Evolutionary conservation across 2,113 vertebrate species (phyloP).

Genomic region (Grammomys surdaster): DNA sequence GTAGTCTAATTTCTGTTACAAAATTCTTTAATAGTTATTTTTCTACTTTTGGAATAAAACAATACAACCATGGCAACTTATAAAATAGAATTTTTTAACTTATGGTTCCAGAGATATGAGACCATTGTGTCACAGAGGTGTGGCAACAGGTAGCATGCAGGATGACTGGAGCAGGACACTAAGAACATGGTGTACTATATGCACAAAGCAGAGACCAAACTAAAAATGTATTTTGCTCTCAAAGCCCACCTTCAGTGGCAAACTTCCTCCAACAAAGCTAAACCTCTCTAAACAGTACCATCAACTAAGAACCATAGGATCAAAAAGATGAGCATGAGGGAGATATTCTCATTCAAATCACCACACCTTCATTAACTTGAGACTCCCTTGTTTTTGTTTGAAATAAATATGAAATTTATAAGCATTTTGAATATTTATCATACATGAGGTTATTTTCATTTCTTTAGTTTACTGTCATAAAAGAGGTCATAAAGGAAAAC

Average conservation of each 20-base stretch:
- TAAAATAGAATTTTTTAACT: neutral
- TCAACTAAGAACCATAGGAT: neutral
- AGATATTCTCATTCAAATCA: too few species aligned
- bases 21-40: neutral
- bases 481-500: neutral
- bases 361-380: too few species aligned
- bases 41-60: neutral
- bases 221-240: neutral
- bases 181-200: neutral
- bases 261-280: neutral
- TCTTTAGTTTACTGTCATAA: neutral
- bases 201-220: neutral
- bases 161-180: neutral
- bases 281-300: neutral
- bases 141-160: neutral
- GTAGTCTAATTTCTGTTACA: neutral
- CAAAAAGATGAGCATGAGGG: neutral
- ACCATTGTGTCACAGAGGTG: neutral
- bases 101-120: neutral
- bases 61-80: neutral
- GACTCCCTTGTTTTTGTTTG: neutral
- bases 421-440: neutral
- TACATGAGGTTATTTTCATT: neutral
- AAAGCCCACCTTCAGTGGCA: neutral
- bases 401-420: neutral